A percentile compares a stretch with the other conserved stretches of the same genome.
These are phyloP conservation scores for Chloroclysta siterata DNA, from an alignment of 2,888 invertebrate species.

Conservation along the genomic window DNA sequence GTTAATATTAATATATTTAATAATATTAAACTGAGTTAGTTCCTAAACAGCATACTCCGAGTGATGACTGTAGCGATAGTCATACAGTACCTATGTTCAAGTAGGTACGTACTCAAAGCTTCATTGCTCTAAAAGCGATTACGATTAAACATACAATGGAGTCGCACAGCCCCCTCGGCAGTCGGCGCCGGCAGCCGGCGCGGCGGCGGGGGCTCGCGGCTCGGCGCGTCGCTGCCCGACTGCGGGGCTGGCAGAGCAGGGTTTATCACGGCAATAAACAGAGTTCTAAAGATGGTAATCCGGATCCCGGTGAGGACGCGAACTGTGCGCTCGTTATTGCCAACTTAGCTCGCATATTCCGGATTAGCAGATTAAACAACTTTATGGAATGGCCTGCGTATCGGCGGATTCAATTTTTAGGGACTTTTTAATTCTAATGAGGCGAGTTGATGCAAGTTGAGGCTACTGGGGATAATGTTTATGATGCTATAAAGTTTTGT, in stretches of 20 bases:
- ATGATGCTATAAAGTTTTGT: conserved; percentile 17
- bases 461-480: conserved; percentile 39
- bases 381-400: conserved; percentile 44
- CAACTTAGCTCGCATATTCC: conserved; percentile 51
- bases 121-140: too few relatives aligned
- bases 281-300: conserved; percentile 34
- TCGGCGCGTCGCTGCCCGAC: background rate
- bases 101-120: conserved; percentile 11
- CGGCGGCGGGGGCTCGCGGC: too few relatives aligned
- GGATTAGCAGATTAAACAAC: conserved; percentile 55
- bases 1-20: too few relatives aligned
- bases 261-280: conserved; percentile 23
- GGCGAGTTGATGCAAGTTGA: conserved; percentile 46
- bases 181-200: too few relatives aligned
- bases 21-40: too few relatives aligned
- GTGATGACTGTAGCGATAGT: too few relatives aligned
- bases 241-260: background rate
- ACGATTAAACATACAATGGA: background rate
- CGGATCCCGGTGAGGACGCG: conserved; percentile 16
- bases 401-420: conserved; percentile 39
- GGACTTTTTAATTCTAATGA: conserved; percentile 28
- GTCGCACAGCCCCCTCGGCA: too few relatives aligned
- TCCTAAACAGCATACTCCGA: too few relatives aligned
- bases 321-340: conserved; percentile 34
- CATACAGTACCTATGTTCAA: too few relatives aligned